Percentiles rank a stretch among this genome's conserved stretches.
Conservation (phyloP, 2,113 vertebrate genomes). For the Smithornis capensis region DNA sequence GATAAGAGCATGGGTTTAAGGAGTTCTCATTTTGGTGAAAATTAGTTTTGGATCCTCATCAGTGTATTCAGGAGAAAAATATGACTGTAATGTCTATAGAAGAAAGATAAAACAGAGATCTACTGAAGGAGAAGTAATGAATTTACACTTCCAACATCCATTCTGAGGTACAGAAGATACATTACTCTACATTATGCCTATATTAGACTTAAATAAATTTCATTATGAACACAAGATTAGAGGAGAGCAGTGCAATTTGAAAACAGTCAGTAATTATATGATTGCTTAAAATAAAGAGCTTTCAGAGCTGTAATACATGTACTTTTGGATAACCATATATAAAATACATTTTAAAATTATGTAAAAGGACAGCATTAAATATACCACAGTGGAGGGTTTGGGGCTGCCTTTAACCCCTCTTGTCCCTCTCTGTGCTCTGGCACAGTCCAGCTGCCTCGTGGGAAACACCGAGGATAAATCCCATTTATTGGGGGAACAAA, state of each 20-base stretch:
- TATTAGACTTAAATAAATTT: slow-evolving; percentile 75
- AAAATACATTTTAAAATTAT: neutral
- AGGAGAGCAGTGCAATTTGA: slow-evolving; percentile 57
- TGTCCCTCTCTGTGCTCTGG: neutral
- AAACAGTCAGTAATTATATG: slow-evolving; percentile 56
- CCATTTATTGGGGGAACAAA: neutral
- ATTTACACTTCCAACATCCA: slow-evolving; percentile 66
- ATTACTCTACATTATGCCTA: slow-evolving; percentile 69
- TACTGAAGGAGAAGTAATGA: slow-evolving; percentile 63
- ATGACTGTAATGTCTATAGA: slow-evolving; percentile 52
- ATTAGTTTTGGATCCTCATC: slow-evolving; percentile 69
- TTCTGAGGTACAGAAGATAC: slow-evolving; percentile 57
- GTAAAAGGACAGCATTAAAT: neutral
- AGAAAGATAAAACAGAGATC: slow-evolving; percentile 66
- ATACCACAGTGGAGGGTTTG: neutral
- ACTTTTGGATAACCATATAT: slow-evolving; percentile 45
- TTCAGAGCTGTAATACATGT: neutral
- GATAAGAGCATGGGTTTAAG: slow-evolving; percentile 53
- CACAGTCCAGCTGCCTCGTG: neutral
- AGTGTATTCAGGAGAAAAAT: slow-evolving; percentile 56
- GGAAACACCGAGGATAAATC: neutral
- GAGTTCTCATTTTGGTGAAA: slow-evolving; percentile 61
- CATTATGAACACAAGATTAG: slow-evolving; percentile 72
- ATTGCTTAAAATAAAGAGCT: slow-evolving; percentile 61
- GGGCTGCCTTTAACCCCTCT: neutral